These are phyloP conservation scores for Papilio demoleus DNA, from an alignment of 2,888 invertebrate genomes.

Conservation along the genomic window DNA sequence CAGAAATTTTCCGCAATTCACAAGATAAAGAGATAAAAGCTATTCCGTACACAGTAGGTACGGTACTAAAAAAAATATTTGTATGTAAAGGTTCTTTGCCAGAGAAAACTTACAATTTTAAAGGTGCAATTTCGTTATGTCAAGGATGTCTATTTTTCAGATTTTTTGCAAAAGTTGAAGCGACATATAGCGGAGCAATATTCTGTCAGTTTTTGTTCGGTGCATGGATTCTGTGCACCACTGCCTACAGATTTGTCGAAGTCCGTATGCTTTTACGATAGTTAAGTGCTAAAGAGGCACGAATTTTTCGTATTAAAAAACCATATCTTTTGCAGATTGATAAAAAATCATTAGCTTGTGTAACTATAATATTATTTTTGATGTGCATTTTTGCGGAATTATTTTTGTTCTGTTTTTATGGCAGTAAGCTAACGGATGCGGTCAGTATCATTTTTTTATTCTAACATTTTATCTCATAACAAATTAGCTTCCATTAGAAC, in stretches of 20 bases:
- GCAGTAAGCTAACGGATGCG: conserved; percentile 60
- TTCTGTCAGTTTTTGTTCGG: conserved; percentile 51
- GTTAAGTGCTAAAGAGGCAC: neutral
- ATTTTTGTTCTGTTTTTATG: conserved; percentile 63
- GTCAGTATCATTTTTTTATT: conserved; percentile 47
- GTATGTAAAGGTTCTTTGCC: no score
- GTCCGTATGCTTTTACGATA: conserved; percentile 44
- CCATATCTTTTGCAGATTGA: neutral
- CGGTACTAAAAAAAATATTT: no score
- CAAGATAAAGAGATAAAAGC: no score
- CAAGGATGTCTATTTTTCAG: conserved; percentile 39
- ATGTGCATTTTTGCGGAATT: conserved; percentile 60
- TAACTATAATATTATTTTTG: conserved; percentile 63
- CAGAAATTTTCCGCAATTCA: no score
- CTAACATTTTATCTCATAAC: neutral
- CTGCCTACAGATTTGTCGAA: conserved; percentile 50
- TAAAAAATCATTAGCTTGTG: conserved; percentile 50
- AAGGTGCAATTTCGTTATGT: no score
- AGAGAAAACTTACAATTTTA: no score
- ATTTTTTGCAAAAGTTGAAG: conserved; percentile 46
- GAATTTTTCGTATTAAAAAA: no score
- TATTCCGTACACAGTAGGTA: no score
- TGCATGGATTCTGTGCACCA: conserved; percentile 53
- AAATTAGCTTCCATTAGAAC: neutral
- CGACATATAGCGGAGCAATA: conserved; percentile 50